These are phyloP conservation scores for Calameuta idolon DNA, from an alignment of 2,888 invertebrate genomes.

Conservation along the genomic window DNA sequence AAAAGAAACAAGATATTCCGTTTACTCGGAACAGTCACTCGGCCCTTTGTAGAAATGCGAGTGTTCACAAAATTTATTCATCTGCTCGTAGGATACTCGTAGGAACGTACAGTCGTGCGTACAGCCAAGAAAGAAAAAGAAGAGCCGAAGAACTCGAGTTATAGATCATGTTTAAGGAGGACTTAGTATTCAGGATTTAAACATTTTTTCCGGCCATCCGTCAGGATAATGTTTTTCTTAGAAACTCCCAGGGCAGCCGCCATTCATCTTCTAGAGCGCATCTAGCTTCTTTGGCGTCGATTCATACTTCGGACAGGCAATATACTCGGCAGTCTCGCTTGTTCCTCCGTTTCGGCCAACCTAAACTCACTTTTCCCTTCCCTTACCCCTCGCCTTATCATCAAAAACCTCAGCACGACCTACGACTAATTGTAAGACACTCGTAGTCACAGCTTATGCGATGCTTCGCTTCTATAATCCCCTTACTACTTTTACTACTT, in stretches of 20 bases:
- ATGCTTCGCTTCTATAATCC: neutral
- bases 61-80: neutral
- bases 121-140: neutral
- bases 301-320: conserved; percentile 25
- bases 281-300: conserved; percentile 26
- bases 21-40: too few relatives aligned
- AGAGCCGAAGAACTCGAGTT: conserved; percentile 10
- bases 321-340: conserved; percentile 17
- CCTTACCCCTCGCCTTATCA: neutral
- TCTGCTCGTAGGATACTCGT: neutral
- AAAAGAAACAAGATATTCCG: too few relatives aligned
- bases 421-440: neutral
- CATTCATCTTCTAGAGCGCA: conserved; percentile 36
- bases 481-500: neutral
- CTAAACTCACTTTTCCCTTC: neutral
- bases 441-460: neutral
- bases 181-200: conserved; percentile 44
- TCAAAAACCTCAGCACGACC: neutral
- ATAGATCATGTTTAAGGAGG: conserved; percentile 45
- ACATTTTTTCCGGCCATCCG: conserved; percentile 42
- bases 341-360: neutral
- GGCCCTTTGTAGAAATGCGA: neutral
- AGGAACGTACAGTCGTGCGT: neutral
- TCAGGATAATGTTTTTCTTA: conserved; percentile 53
- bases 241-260: conserved; percentile 32